These are phyloP conservation scores for Hirtodrosophila cameraria DNA, from an alignment of 2,888 invertebrate genomes.

Conservation along the genomic window DNA sequence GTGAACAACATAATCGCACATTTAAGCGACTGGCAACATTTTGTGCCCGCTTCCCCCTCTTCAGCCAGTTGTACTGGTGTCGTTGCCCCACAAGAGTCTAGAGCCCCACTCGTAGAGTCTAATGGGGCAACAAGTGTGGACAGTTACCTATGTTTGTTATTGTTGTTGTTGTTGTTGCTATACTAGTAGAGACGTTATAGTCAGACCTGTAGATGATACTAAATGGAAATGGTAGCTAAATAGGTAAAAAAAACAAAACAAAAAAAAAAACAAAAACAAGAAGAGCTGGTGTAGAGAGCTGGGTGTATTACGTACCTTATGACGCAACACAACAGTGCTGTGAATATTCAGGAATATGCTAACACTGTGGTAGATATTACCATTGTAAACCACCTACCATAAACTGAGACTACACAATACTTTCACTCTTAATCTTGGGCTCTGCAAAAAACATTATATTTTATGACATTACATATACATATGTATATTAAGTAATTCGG, in stretches of 20 bases:
- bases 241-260: too few species aligned
- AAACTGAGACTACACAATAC: too few species aligned
- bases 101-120: slow-evolving; percentile 16
- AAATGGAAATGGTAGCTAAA: slow-evolving; percentile 43
- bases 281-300: slow-evolving; percentile 8
- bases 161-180: slow-evolving; percentile 16
- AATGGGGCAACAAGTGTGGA: slow-evolving; percentile 61
- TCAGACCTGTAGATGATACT: slow-evolving; percentile 32
- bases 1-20: slow-evolving; percentile 64
- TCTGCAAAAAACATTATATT: too few species aligned
- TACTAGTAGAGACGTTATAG: slow-evolving; percentile 28
- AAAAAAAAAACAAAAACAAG: too few species aligned
- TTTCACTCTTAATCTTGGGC: too few species aligned
- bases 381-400: too few species aligned
- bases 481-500: too few species aligned
- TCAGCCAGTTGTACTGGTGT: slow-evolving; percentile 10
- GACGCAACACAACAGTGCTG: background rate
- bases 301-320: background rate
- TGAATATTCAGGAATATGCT: too few species aligned
- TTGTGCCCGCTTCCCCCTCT: background rate
- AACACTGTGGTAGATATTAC: too few species aligned
- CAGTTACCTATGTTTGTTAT: slow-evolving; percentile 28
- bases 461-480: too few species aligned
- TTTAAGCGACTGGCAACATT: slow-evolving; percentile 59
- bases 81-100: slow-evolving; percentile 30